phyloP scores from a whole-genome alignment of 2,888 invertebrate species.

The Dexiosoma caninum region DNA sequence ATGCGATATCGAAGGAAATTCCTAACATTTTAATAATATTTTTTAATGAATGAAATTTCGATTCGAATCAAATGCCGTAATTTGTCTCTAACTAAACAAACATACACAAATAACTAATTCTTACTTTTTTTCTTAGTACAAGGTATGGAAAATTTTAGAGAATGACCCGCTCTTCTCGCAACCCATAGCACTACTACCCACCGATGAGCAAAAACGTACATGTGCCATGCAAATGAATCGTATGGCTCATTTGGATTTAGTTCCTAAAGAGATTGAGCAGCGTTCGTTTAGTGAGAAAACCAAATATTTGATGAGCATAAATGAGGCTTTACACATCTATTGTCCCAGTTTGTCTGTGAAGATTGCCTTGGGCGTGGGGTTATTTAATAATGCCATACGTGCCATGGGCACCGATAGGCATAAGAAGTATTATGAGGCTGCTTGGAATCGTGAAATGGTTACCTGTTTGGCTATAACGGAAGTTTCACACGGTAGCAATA shows the following conservation, averaged over 20 bases:
- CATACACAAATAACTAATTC: background rate
- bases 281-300: slow-evolving; percentile 83
- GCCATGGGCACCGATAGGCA: slow-evolving; percentile 88
- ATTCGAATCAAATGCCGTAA: no score
- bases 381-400: slow-evolving; percentile 86
- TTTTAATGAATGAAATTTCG: no score
- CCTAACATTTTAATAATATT: no score
- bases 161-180: slow-evolving; percentile 88
- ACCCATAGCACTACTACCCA: slow-evolving; percentile 80
- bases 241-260: slow-evolving; percentile 83
- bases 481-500: slow-evolving; percentile 96
- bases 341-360: slow-evolving; percentile 88
- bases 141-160: slow-evolving; percentile 87
- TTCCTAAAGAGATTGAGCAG: slow-evolving; percentile 81
- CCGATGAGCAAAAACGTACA: slow-evolving; percentile 86
- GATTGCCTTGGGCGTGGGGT: slow-evolving; percentile 85
- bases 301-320: slow-evolving; percentile 85
- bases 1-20: no score
- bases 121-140: slow-evolving; percentile 80
- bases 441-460: slow-evolving; percentile 85
- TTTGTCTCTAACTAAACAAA: no score
- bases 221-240: slow-evolving; percentile 84
- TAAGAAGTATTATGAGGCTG: slow-evolving; percentile 83
- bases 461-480: slow-evolving; percentile 95
- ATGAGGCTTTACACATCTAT: slow-evolving; percentile 85